Evolutionary conservation across 30 jellyfish, hydroid and myxozoan species (phyloP).

Genomic region (Hydractinia symbiolongicarpus): DNA sequence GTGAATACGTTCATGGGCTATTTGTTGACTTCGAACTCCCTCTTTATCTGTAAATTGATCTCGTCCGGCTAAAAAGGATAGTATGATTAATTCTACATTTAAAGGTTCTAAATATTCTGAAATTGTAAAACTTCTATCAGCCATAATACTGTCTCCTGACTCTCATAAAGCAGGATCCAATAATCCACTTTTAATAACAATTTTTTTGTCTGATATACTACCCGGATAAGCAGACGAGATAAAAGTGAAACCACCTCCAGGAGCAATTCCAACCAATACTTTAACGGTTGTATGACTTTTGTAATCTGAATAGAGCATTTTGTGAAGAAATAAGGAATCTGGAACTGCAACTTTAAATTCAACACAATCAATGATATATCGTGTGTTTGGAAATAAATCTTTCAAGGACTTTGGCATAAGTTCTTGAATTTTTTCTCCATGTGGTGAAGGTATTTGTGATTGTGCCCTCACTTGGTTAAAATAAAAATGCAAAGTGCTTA

Average conservation of each 20-base stretch:
- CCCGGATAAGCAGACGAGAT: conserved; percentile 41
- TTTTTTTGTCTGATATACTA: conserved; percentile 17
- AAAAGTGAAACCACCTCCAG: conserved; percentile 41
- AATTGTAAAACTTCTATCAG: conserved; percentile 28
- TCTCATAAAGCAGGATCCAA: conserved; percentile 17
- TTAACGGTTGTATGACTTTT: conserved; percentile 20
- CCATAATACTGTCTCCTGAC: conserved; percentile 32
- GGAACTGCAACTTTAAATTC: conserved; percentile 25
- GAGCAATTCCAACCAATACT: conserved; percentile 29
- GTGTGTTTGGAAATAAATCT: not conserved
- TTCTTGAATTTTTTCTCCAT: not conserved
- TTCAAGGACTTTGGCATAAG: conserved; percentile 11
- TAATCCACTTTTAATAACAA: conserved; percentile 28
- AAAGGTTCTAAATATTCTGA: conserved; percentile 12
- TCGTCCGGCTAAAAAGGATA: conserved; percentile 15
- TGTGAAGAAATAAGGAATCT: not conserved
- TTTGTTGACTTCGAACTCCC: conserved; percentile 9
- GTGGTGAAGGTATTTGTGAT: not conserved
- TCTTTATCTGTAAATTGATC: conserved; percentile 15
- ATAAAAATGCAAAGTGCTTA: not conserved
- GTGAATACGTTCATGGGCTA: conserved; percentile 14
- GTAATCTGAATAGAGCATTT: conserved; percentile 20
- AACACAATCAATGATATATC: conserved; percentile 19
- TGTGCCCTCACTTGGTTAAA: not conserved
- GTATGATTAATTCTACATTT: conserved; percentile 11